phyloP scores from a whole-genome alignment of 2,797 vertebrate genomes.

The Oreonectes daqikongensis region DNA sequence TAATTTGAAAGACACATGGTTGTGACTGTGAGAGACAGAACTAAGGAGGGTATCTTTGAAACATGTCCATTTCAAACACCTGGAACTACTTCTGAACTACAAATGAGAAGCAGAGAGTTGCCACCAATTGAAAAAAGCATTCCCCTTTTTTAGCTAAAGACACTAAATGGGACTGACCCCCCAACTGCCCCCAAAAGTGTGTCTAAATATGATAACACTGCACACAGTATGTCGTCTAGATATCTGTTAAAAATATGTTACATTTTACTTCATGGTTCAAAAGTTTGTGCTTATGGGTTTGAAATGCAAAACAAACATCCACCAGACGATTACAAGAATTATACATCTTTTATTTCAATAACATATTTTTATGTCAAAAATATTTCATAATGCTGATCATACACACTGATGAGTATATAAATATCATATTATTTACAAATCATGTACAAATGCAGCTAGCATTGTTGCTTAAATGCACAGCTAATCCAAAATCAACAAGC shows the following conservation, averaged over 20 bases:
- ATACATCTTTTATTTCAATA: conserved; percentile 50
- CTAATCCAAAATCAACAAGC: conserved; percentile 30
- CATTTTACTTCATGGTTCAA: background rate
- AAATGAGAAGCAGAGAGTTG: conserved; percentile 51
- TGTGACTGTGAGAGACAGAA: conserved; percentile 38
- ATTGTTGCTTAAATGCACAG: conserved; percentile 33
- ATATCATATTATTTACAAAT: conserved; percentile 70
- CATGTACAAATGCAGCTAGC: conserved; percentile 45
- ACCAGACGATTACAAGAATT: conserved; percentile 10
- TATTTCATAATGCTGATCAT: conserved; percentile 44
- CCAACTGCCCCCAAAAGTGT: background rate
- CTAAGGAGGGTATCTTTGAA: conserved; percentile 49
- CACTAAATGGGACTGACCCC: conserved; percentile 25
- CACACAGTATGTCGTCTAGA: background rate
- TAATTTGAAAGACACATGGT: conserved; percentile 52
- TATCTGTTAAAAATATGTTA: background rate
- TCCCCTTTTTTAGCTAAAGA: conserved; percentile 15
- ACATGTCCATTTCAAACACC: conserved; percentile 49
- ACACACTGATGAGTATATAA: conserved; percentile 61
- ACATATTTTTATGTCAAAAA: conserved; percentile 44
- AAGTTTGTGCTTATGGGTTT: background rate
- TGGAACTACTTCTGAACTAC: conserved; percentile 56
- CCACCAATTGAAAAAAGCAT: conserved; percentile 52
- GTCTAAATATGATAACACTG: background rate
- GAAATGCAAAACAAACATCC: background rate